Percentiles rank a stretch among this genome's conserved stretches.
These are phyloP conservation scores for Empidonax traillii DNA, from an alignment of 2,113 vertebrate genomes.

Conservation along the genomic window DNA sequence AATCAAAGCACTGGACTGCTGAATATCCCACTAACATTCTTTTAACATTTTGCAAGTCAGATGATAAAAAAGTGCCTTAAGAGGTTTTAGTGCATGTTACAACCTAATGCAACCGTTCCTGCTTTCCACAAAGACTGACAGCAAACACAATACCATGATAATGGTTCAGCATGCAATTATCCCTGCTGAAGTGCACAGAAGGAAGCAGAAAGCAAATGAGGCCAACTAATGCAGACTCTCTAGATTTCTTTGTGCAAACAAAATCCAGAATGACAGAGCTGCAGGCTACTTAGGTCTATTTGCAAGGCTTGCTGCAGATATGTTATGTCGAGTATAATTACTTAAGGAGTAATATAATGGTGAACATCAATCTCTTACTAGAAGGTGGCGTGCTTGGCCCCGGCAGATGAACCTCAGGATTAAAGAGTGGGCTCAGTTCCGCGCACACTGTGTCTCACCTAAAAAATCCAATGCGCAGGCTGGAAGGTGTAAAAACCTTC, in stretches of 20 bases:
- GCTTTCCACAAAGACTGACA: conserved; percentile 38
- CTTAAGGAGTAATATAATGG: background rate
- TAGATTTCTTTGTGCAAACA: conserved; percentile 34
- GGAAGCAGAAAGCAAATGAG: conserved; percentile 58
- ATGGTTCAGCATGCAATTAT: conserved; percentile 35
- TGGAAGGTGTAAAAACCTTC: too few species aligned
- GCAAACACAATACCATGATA: conserved; percentile 16
- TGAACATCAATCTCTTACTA: background rate
- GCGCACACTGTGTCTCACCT: too few species aligned
- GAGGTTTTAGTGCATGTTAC: conserved; percentile 1
- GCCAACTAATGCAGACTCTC: conserved; percentile 21
- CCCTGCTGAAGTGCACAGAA: conserved; percentile 33
- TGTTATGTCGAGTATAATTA: background rate
- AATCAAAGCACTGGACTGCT: background rate
- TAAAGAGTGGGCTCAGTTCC: too few species aligned
- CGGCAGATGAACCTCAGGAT: too few species aligned
- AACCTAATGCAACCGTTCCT: conserved; percentile 15
- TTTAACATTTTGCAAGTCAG: background rate
- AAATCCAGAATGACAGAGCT: conserved; percentile 64
- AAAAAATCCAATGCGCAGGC: too few species aligned
- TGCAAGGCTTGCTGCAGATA: conserved; percentile 10
- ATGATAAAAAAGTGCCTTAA: background rate
- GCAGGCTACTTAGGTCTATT: conserved; percentile 36
- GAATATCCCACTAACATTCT: background rate
- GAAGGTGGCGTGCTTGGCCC: too few species aligned